phyloP scores from a whole-genome alignment of 2,113 vertebrate species.

The Dasypus novemcinctus region DNA sequence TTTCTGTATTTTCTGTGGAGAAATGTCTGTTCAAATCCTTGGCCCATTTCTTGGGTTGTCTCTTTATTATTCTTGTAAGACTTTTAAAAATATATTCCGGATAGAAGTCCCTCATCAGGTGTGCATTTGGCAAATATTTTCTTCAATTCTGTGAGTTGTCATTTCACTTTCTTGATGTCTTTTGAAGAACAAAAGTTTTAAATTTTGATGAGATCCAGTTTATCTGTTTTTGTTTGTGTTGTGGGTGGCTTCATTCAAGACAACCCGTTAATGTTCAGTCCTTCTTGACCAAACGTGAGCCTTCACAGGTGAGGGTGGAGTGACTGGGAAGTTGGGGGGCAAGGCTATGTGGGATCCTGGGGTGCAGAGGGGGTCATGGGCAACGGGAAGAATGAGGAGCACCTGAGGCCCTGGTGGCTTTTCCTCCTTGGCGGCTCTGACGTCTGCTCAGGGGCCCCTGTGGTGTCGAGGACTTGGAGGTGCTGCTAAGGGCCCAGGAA shows the following conservation, averaged over 20 bases:
- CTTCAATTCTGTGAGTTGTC: background rate
- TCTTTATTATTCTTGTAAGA: background rate
- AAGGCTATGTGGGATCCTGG: background rate
- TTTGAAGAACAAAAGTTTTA: background rate
- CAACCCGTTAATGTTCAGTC: background rate
- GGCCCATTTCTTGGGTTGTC: background rate
- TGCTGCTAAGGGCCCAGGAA: accelerated
- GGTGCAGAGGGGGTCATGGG: background rate
- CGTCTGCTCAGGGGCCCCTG: background rate
- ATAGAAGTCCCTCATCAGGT: background rate
- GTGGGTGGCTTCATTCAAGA: background rate
- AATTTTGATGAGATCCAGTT: background rate
- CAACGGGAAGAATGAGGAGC: accelerated
- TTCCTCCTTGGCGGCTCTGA: too few species aligned
- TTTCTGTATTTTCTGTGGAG: background rate
- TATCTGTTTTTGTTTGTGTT: too few species aligned
- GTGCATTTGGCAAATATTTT: background rate
- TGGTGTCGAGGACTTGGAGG: background rate
- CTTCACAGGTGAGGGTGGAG: background rate
- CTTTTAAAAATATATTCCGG: background rate
- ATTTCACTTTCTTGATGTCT: background rate
- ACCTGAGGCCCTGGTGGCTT: accelerated
- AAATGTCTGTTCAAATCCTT: background rate
- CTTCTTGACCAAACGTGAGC: too few species aligned
- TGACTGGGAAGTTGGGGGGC: background rate